phyloP scores from a whole-genome alignment of 2,888 invertebrate genomes.

The Oscheius sp. region DNA sequence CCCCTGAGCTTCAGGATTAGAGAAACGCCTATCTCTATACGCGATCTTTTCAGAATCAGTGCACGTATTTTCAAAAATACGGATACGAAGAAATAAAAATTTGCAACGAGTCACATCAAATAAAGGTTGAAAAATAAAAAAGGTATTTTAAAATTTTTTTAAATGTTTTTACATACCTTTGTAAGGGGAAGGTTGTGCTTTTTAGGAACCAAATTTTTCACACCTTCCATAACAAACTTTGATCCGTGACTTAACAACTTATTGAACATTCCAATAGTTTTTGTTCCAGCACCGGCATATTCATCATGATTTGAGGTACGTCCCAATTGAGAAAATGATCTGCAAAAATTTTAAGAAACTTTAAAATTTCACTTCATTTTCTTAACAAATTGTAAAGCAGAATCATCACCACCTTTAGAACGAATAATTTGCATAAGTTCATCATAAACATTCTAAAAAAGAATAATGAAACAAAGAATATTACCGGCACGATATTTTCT shows the following conservation, averaged over 20 bases:
- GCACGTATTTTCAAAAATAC: not conserved
- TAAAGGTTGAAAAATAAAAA: not conserved
- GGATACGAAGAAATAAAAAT: no score
- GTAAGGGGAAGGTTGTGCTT: conserved; percentile 77
- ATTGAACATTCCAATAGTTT: conserved; percentile 93
- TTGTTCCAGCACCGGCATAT: conserved; percentile 85
- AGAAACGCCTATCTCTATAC: not conserved
- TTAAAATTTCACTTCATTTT: conserved; percentile 43
- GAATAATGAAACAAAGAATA: not conserved
- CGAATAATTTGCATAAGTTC: conserved; percentile 47
- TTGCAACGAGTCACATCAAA: no score
- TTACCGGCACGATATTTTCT: conserved; percentile 21
- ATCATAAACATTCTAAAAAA: conserved; percentile 50
- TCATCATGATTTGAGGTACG: conserved; percentile 73
- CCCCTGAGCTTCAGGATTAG: conserved; percentile 8
- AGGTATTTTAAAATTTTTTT: not conserved
- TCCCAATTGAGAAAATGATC: conserved; percentile 49
- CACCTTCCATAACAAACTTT: conserved; percentile 95
- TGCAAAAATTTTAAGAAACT: conserved; percentile 6
- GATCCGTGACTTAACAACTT: conserved; percentile 96
- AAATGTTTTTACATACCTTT: conserved; percentile 71
- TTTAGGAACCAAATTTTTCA: conserved; percentile 90
- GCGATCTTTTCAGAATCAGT: no score
- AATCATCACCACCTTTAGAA: conserved; percentile 57
- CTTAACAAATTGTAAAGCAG: conserved; percentile 63